A percentile compares a stretch with the other conserved stretches of the same genome.
Conservation (phyloP, 2,888 invertebrate genomes). For the Oligia fasciuncula region DNA sequence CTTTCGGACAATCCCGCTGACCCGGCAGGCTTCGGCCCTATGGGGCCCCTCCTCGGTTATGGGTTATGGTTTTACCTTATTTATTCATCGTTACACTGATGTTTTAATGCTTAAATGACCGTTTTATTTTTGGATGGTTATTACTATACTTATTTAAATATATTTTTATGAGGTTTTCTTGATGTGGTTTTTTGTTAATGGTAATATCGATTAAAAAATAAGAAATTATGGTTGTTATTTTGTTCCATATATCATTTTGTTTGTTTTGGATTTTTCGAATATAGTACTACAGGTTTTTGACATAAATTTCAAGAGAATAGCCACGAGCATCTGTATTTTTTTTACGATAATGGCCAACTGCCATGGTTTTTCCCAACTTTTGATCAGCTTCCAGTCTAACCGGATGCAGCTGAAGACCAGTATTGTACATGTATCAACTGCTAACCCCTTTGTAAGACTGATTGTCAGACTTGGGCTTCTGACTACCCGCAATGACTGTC, state of each 20-base stretch:
- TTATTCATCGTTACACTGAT: constrained; percentile 25
- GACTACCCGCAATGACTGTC: too few species aligned
- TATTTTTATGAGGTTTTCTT: background rate
- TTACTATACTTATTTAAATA: background rate
- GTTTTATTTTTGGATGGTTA: constrained; percentile 19
- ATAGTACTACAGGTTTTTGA: background rate
- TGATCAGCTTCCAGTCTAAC: too few species aligned
- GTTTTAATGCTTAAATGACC: constrained; percentile 20
- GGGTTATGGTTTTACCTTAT: constrained; percentile 28
- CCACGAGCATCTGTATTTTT: background rate
- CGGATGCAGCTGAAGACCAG: too few species aligned
- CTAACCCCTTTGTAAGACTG: too few species aligned
- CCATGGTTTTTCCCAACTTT: too few species aligned
- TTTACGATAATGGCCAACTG: background rate
- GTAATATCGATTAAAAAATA: background rate
- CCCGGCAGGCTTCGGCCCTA: too few species aligned
- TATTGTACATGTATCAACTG: too few species aligned
- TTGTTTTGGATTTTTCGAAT: background rate
- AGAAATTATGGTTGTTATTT: too few species aligned
- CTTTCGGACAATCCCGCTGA: too few species aligned
- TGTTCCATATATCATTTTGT: background rate
- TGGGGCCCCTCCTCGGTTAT: too few species aligned
- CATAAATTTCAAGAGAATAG: background rate
- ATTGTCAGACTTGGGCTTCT: too few species aligned
- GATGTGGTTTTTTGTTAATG: background rate